These are phyloP conservation scores for Bactericera cockerelli DNA, from an alignment of 1,140 invertebrate genomes.

Conservation along the genomic window DNA sequence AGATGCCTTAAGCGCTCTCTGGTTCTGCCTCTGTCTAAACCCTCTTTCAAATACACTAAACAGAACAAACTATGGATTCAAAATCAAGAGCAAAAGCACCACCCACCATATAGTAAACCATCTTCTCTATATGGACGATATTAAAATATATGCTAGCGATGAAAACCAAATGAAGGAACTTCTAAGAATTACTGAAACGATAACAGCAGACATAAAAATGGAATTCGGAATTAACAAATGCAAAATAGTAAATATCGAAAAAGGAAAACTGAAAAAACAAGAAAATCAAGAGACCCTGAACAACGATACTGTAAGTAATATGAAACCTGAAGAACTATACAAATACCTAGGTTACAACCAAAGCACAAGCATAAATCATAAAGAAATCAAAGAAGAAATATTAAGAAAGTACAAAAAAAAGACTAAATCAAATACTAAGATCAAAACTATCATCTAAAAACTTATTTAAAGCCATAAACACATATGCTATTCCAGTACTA, in stretches of 20 bases:
- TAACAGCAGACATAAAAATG: neutral
- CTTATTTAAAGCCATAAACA: neutral
- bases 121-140: conserved; percentile 3
- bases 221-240: neutral
- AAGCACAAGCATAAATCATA: neutral
- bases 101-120: neutral
- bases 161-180: neutral
- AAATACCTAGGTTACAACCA: neutral
- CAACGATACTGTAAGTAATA: neutral
- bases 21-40: conserved; percentile 13
- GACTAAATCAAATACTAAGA: neutral
- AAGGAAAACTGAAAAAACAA: neutral
- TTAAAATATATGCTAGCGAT: neutral
- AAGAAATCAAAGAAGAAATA: neutral
- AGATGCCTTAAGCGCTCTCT: conserved; percentile 15
- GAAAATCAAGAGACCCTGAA: neutral
- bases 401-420: neutral
- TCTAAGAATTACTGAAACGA: neutral
- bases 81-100: neutral
- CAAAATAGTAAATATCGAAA: neutral
- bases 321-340: neutral
- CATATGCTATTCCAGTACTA: neutral
- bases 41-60: conserved; percentile 2
- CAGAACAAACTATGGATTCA: neutral
- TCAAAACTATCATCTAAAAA: neutral